Evolutionary conservation across 2,888 invertebrate genomes (phyloP), one percentile per base, ranked within the genome.

Genomic region (Proisotoma minuta): DNA sequence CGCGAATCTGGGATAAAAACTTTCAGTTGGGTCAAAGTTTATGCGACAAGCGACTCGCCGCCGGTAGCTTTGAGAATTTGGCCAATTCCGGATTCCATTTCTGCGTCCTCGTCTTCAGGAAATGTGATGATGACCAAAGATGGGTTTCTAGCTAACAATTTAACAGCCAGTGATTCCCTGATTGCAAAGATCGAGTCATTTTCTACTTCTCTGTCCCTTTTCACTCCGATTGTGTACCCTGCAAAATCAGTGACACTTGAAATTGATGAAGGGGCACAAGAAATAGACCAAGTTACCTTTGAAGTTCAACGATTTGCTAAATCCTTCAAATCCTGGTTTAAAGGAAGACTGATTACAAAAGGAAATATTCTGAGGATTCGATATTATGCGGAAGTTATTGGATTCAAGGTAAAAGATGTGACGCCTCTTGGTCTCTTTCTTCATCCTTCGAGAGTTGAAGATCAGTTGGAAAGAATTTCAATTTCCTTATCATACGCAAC

Each of bases 1-100:
- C 61, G 59, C n/a, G 72, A 72, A 60, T 64, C 66, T 43, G 66
- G 58, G 24, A 60, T 70, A 2, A 59, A 59, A 39, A 69, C 66
- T 1, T 70, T 69, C 54, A 54, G 58, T 29, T 72, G 72, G 72
- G 63, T 69, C n/a, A 39, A 51, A 34, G 27, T 23, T 39, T 22
- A 27, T 1, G 27, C 50, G 20, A 28, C 43, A 18, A 43, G n/a
- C 3, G 1, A 2, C 5, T 18, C 34, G 40, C 53, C 43, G 34
- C 60, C 59, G 10, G 58, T 57, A 43, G 69, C 66, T 1, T 28
- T 69, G 56, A 49, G 58, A 27, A 62, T 72, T 8, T 72, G 72
- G 72, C 72, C 72, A 5, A 59, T 67, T 50, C 61, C 67, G 12
- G 63, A 63, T 40, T 57, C 63, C 2, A 61, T 65, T 40, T 61